Evolutionary conservation across 1,140 invertebrate genomes (phyloP).

Genomic region (Gryon sp.): DNA sequence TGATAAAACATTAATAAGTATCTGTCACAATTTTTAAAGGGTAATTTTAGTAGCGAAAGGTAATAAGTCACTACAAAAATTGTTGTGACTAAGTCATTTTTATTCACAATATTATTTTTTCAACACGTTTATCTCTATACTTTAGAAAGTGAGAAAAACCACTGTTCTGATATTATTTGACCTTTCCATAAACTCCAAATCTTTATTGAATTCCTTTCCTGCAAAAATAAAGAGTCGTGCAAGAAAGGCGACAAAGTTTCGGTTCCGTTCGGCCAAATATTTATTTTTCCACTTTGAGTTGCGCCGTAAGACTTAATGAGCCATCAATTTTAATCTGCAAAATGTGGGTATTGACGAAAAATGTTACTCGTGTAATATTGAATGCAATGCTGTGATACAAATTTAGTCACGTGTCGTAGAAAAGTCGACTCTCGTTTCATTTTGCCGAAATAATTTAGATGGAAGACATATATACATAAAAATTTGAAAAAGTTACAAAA

Average conservation of each 20-base stretch:
- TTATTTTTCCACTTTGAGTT: conserved; percentile 35
- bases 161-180: too few species aligned
- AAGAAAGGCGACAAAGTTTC: not conserved
- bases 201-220: not conserved
- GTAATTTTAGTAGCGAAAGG: too few species aligned
- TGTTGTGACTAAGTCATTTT: too few species aligned
- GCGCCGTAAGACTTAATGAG: conserved; percentile 47
- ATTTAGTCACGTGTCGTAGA: conserved; percentile 74
- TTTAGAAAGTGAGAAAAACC: too few species aligned
- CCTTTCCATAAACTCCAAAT: too few species aligned
- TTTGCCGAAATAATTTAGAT: conserved; percentile 64
- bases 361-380: conserved; percentile 66
- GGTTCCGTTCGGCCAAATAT: conserved; percentile 2
- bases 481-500: too few species aligned
- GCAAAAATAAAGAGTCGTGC: not conserved
- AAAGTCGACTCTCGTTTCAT: conserved; percentile 67
- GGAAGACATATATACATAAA: too few species aligned
- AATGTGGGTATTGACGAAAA: conserved; percentile 70
- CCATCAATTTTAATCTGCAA: conserved; percentile 75
- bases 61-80: too few species aligned
- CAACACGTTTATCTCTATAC: not conserved
- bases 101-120: not conserved
- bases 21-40: too few species aligned
- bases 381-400: conserved; percentile 68
- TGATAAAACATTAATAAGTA: too few species aligned